Evolutionary conservation across 2,888 invertebrate species (phyloP).

Genomic region (Morpho achilles): DNA sequence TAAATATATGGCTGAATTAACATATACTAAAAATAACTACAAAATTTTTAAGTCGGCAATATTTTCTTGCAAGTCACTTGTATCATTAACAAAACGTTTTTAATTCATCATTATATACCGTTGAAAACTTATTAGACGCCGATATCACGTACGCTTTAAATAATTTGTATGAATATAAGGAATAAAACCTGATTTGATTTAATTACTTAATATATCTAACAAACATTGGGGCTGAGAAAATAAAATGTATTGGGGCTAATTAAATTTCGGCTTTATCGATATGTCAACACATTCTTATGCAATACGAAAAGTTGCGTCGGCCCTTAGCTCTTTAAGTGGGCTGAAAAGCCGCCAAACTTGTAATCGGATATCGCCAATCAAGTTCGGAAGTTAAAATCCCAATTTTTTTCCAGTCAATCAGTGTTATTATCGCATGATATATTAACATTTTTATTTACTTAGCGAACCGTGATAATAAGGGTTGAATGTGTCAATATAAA

Average conservation of each 20-base stretch:
- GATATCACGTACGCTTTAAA: no score
- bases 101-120: no score
- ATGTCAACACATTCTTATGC: slow-evolving; percentile 28
- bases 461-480: slow-evolving; percentile 13
- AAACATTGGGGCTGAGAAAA: background rate
- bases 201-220: no score
- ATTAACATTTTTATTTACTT: slow-evolving; percentile 15
- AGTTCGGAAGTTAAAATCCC: slow-evolving; percentile 26
- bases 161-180: no score
- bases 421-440: slow-evolving; percentile 24
- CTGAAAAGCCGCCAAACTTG: slow-evolving; percentile 29
- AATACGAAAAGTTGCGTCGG: slow-evolving; percentile 26
- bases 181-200: background rate
- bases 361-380: slow-evolving; percentile 27
- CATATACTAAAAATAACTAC: no score
- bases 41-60: no score
- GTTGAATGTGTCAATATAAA: slow-evolving; percentile 8
- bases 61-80: no score
- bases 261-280: slow-evolving; percentile 27
- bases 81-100: no score
- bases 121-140: no score
- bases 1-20: no score
- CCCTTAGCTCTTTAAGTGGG: slow-evolving; percentile 29
- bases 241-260: slow-evolving; percentile 22
- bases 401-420: slow-evolving; percentile 25